Base-by-base conservation (phyloP, 1,140 invertebrate species). In the Spodoptera litura region DNA sequence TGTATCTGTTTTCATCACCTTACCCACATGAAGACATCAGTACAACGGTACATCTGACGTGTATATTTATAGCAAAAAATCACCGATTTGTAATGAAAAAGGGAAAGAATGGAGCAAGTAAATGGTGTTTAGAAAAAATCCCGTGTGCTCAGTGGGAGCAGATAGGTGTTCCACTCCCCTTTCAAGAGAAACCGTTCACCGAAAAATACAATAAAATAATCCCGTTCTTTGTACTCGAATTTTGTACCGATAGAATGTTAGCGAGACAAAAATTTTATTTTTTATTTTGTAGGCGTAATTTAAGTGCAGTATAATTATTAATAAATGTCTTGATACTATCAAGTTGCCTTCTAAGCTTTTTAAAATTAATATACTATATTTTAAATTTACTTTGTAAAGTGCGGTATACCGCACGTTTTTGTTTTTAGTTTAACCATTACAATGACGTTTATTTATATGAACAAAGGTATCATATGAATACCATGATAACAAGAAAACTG, bases 131-230 rank as follows among this genome's bases (percentile, higher is more conserved):
- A 51, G 3, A 75, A 75, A 75, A 62, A 74, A 66, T 51, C 38
- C 35, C 38, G 2, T 27, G 20, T 53, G 20, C 56, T 51, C 27
- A 73, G 53, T 73, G 20, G 81, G 84, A 82, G 84, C 79, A 83
- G 82, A 80, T 81, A 88, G 85, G 88, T 89, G 85, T 86, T 62
- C 58, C 76, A 55, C 70, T 78, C 85, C 85, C 89, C 84, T 83
- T 85, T 83, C 79, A 64, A 74, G 59, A 75, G 44, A 71, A 75
- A 83, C 75, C 85, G 87, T 84, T 83, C 78, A 82, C 83, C 87
- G 88, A 89, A 89, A 86, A 90, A 91, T 84, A 91, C 89, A 93
- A 93, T 93, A 90, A 91, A 91, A 90, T 93, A 91, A 93, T 91
- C 90, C 89, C 79, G 73, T 73, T 88, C 87, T 89, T 91, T 90